Evolutionary conservation across 2,888 invertebrate species (phyloP).

Genomic region (Drosophila recens): DNA sequence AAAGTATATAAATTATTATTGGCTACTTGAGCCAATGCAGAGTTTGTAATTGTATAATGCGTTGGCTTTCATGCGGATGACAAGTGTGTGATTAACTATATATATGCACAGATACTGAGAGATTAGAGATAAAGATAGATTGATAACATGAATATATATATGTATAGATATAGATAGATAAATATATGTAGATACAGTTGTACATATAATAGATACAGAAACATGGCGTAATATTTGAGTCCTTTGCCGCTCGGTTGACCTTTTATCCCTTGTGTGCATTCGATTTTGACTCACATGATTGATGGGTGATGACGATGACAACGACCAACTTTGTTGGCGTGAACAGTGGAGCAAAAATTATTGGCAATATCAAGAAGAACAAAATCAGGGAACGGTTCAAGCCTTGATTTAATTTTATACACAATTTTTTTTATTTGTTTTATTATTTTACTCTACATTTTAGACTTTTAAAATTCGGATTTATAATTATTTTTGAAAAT

Average conservation of each 20-base stretch:
- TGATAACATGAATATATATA: too few relatives aligned
- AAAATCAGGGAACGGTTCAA: neutral
- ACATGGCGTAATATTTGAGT: constrained; percentile 10
- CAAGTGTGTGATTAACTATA: constrained; percentile 8
- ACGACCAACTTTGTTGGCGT: constrained; percentile 37
- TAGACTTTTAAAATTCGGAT: too few relatives aligned
- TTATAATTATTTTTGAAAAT: too few relatives aligned
- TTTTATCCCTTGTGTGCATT: constrained; percentile 48
- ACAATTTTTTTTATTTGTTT: too few relatives aligned
- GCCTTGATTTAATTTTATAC: too few relatives aligned
- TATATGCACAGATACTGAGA: constrained; percentile 5
- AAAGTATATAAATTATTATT: constrained; percentile 39
- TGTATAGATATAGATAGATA: neutral
- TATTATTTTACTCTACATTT: too few relatives aligned
- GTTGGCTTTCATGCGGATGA: constrained; percentile 15
- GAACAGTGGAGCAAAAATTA: constrained; percentile 32
- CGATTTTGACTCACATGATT: constrained; percentile 46
- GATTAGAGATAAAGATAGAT: constrained; percentile 2
- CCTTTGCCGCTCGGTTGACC: constrained; percentile 24
- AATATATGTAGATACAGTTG: neutral
- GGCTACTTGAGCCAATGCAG: constrained; percentile 56
- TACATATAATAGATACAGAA: neutral
- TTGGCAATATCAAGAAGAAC: neutral
- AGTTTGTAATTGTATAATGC: constrained; percentile 41
- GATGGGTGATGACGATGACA: constrained; percentile 46